Evolutionary conservation across 2,113 vertebrate species (phyloP), one percentile per base, ranked within the genome.

Genomic region (Macrotus californicus): DNA sequence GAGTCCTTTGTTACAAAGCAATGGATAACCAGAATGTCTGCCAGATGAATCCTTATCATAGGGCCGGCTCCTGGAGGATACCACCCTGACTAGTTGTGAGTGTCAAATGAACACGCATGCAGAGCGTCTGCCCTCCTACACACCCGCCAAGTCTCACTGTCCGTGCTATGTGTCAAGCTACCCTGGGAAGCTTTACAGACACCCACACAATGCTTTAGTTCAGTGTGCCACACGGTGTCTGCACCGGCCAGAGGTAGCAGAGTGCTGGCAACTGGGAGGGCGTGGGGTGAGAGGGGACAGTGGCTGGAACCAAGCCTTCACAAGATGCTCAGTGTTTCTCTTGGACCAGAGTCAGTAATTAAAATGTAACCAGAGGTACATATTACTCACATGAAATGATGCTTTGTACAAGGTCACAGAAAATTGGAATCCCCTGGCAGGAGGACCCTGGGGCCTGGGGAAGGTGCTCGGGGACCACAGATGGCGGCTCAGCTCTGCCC

Each of bases 151-250:
- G 1, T 24, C 21, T 26, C 7, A 5, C 46, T 0, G 18, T 50
- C n/a, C 6, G 0, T 0, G 19, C 16, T 18, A 9, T 31, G 16
- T 0, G 36, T 21, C 7, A 2, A 46, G 19, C 43, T 13, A 7
- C 11, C 21, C 41, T 1, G 12, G 1, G 22, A 18, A 21, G 80
- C 50, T 0, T 10, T 24, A 19, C 11, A 43, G 41, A 59, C 29
- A 4, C 0, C 1, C 2, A 12, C 43, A 6, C 22, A 2, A 14
- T 9, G 0, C 21, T 11, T 16, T 0, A 12, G 39, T 24, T 29
- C 5, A 0, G 3, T 0, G 39, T 12, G 12, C n/a, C 1, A 0
- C 7, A 5, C 1, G 4, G 59, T 0, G 0, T 84, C 34, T 22
- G 8, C 2, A 5, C 0, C 0, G 29, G 12, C 22, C 15, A 1